Evolutionary conservation across 2,888 invertebrate genomes (phyloP).

Genomic region (Euproctis similis): DNA sequence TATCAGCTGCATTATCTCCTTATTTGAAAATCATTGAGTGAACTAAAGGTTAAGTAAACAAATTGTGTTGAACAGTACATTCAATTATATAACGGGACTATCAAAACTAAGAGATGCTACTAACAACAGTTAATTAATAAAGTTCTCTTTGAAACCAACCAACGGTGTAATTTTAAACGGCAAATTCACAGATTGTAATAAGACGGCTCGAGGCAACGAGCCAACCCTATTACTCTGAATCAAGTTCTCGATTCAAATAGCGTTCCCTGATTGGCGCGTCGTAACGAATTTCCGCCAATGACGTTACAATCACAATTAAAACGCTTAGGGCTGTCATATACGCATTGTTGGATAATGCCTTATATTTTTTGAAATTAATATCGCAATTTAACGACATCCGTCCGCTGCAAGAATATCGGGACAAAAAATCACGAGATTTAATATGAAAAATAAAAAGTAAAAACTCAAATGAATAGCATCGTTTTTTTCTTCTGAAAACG

Average conservation of each 20-base stretch:
- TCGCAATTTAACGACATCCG: conserved; percentile 43
- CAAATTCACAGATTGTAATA: conserved; percentile 43
- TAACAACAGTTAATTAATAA: conserved; percentile 29
- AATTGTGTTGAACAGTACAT: no score
- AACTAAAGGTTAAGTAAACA: no score
- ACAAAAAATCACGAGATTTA: conserved; percentile 32
- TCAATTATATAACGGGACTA: no score
- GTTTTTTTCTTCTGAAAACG: conserved; percentile 35
- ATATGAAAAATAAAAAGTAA: conserved; percentile 16
- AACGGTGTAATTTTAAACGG: conserved; percentile 33
- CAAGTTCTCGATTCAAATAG: conserved; percentile 44
- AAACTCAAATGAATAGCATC: conserved; percentile 31
- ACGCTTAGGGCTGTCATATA: conserved; percentile 37
- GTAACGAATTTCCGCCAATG: conserved; percentile 54
- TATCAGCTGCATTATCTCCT: no score
- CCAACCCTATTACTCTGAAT: conserved; percentile 36
- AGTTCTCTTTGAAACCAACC: conserved; percentile 22
- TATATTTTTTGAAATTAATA: conserved; percentile 31
- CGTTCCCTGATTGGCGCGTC: conserved; percentile 43
- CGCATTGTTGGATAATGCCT: conserved; percentile 33
- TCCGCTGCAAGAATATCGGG: conserved; percentile 30
- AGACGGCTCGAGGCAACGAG: conserved; percentile 37
- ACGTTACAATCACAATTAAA: conserved; percentile 42
- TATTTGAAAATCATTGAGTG: no score
- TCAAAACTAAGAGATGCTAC: conserved; percentile 5